phyloP scores from a whole-genome alignment of 1,140 invertebrate species.

The Arctopsyche grandis region DNA sequence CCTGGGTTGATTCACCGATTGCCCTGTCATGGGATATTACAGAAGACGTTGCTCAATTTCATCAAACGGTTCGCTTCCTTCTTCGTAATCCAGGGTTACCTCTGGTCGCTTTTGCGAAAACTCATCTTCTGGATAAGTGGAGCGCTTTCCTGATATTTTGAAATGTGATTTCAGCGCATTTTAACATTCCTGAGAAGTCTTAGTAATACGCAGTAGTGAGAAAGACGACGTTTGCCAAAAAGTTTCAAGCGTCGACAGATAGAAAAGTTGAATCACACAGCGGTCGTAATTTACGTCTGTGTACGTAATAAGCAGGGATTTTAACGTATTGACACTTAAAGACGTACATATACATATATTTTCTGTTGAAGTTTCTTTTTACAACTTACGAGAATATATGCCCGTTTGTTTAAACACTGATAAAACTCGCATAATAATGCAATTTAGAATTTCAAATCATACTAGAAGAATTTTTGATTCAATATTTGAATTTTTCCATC shows the following conservation, averaged over 20 bases:
- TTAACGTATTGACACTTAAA: no score
- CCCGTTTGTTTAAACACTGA: no score
- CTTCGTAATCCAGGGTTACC: not conserved
- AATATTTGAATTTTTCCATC: no score
- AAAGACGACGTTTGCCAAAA: not conserved
- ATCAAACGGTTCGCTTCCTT: not conserved
- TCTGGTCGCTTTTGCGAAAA: not conserved
- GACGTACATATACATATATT: no score
- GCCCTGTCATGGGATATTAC: constrained; percentile 29
- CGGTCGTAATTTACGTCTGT: no score
- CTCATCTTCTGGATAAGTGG: not conserved
- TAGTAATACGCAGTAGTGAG: not conserved
- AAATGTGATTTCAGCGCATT: not conserved
- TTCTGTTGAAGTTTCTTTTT: no score
- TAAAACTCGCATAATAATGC: no score
- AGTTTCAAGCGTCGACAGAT: not conserved
- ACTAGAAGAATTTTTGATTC: no score
- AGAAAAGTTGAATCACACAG: not conserved
- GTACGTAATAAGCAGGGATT: no score
- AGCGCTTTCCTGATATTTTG: not conserved
- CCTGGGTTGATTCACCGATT: constrained; percentile 21
- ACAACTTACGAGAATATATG: no score
- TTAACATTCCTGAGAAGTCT: not conserved
- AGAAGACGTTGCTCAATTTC: not conserved
- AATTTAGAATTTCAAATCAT: no score